Evolutionary conservation across 2,797 vertebrate genomes (phyloP), one percentile per base, ranked within the genome.

Genomic region (Poeciliopsis presidionis): DNA sequence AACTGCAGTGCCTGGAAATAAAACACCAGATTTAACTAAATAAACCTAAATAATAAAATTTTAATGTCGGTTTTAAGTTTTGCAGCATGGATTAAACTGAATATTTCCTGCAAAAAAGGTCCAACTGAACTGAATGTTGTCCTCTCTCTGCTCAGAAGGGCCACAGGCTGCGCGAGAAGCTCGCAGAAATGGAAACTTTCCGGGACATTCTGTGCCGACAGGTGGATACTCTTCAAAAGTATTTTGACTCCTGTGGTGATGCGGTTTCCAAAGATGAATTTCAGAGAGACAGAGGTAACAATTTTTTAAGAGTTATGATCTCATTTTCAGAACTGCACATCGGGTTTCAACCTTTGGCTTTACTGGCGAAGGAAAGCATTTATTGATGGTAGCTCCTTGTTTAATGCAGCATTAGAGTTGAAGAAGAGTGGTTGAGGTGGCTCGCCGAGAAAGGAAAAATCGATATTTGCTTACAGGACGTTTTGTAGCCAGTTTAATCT

Each of bases 161-260:
- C 67, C 96, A 98, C 93, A 97, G 97, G 91, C 95, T 99, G 86
- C 96, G 96, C 18, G 98, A 99, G 91, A 99, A 99, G 89, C 94
- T 99, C 88, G 97, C 98, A 61, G 98, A 99, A 95, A 99, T 99
- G 98, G 98, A 99, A 94, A 99, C 98, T 5, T 99, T 99, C 90
- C 95, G 98, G 87, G 98, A 99, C 87, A 99, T 99, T 91, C 93
- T 99, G 51, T 99, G 98, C 91, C 96, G 97, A 95, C 98, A 99
- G 90, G 97, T 99, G 79, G 98, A 99, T 94, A 99, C 97, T 22
- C 94, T 99, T 49, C 98, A 99, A 92, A 98, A 97, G 88, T 99
- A 96, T 90, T 99, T 99, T 79, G 98, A 99, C 94, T 96, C 95
- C 67, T 99, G 98, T 81, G 97, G 97, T 9, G 97, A 97, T 89